Evolutionary conservation across 2,888 invertebrate genomes (phyloP).

Genomic region (Epirrita christyi): DNA sequence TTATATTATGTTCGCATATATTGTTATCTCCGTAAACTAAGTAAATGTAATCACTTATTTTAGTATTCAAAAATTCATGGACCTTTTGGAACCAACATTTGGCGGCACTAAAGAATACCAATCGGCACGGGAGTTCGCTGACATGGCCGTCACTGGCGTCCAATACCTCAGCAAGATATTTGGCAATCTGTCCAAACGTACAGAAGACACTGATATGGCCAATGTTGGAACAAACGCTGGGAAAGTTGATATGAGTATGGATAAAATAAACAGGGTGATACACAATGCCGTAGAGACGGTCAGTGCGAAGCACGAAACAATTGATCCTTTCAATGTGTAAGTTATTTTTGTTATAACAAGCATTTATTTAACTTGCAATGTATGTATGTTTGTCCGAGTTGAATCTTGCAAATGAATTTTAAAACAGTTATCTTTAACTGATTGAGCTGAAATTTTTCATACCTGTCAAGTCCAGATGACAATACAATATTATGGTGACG

Average conservation of each 20-base stretch:
- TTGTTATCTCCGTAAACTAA: too few species aligned
- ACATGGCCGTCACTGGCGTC: slow-evolving; percentile 53
- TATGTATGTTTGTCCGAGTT: too few species aligned
- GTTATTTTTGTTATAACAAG: slow-evolving; percentile 50
- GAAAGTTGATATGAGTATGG: slow-evolving; percentile 30
- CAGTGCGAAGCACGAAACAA: slow-evolving; percentile 39
- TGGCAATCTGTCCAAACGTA: slow-evolving; percentile 41
- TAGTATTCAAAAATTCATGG: slow-evolving; percentile 67
- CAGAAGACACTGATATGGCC: slow-evolving; percentile 31
- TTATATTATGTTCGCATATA: too few species aligned
- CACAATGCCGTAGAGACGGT: slow-evolving; percentile 52
- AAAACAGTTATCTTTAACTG: too few species aligned
- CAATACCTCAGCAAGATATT: slow-evolving; percentile 63
- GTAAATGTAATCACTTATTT: slow-evolving; percentile 37
- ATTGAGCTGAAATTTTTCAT: too few species aligned
- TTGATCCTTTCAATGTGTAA: slow-evolving; percentile 71
- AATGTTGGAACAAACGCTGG: slow-evolving; percentile 30
- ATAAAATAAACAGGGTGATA: slow-evolving; percentile 49
- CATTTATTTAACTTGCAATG: too few species aligned
- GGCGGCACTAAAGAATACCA: slow-evolving; percentile 67
- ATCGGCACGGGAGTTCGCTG: slow-evolving; percentile 58
- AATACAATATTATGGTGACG: too few species aligned
- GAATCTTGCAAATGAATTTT: too few species aligned
- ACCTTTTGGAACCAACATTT: slow-evolving; percentile 69
- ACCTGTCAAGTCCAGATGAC: too few species aligned